phyloP scores from a whole-genome alignment of 2,113 vertebrate species.

The Phocoena phocoena region DNA sequence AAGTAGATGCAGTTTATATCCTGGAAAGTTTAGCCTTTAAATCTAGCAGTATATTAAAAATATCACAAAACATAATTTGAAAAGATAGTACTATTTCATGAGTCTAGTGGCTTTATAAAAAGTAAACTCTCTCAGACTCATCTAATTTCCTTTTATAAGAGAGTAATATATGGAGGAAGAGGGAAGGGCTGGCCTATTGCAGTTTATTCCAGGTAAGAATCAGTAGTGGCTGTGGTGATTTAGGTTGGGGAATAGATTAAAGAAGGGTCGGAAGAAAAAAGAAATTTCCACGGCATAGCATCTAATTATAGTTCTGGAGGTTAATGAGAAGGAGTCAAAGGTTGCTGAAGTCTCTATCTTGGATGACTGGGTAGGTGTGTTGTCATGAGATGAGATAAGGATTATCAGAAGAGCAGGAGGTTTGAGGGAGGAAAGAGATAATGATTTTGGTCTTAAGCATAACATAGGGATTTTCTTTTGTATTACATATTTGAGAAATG shows the following conservation, averaged over 20 bases:
- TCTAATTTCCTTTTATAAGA: not conserved
- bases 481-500: not conserved
- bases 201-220: not conserved
- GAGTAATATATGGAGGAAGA: not conserved
- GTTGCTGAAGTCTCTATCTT: not conserved
- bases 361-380: not conserved
- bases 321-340: not conserved
- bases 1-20: not conserved
- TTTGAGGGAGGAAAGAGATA: not conserved
- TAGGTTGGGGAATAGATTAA: not conserved
- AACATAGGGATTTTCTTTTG: not conserved
- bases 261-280: not conserved
- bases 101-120: not conserved
- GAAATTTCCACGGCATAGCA: not conserved
- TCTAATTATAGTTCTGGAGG: not conserved
- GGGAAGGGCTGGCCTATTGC: not conserved
- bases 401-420: not conserved
- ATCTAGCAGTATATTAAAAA: not conserved
- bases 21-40: not conserved
- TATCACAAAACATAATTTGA: constrained; percentile 16
- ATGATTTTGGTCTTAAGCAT: not conserved
- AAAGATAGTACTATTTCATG: not conserved
- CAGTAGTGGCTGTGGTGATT: not conserved
- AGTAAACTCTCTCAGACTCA: not conserved
- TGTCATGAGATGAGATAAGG: not conserved